phyloP scores from a whole-genome alignment of 2,113 vertebrate species.

The Gopherus flavomarginatus region DNA sequence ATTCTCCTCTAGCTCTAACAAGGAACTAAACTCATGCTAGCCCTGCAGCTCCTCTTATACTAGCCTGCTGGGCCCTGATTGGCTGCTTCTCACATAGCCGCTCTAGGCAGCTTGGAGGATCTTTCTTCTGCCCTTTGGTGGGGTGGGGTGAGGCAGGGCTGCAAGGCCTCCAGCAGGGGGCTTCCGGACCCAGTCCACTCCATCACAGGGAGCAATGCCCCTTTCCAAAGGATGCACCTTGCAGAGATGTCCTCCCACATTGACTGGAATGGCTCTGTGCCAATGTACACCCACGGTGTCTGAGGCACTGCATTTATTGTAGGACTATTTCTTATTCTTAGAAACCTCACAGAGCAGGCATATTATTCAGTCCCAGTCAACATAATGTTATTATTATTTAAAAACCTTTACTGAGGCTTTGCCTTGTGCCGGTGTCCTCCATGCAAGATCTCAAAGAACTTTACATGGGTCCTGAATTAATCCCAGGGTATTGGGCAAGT shows the following conservation, averaged over 20 bases:
- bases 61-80: no score
- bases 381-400: background rate
- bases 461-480: background rate
- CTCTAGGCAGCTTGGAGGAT: no score
- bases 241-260: background rate
- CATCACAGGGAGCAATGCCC: background rate
- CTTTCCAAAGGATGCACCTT: background rate
- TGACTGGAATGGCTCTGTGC: background rate
- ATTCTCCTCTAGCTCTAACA: no score
- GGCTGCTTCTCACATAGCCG: no score
- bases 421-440: background rate
- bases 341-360: accelerated
- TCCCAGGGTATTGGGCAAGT: background rate
- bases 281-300: background rate
- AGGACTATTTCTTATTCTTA: background rate
- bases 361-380: background rate
- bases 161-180: no score
- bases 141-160: no score
- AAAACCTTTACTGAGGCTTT: background rate
- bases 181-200: no score
- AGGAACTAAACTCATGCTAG: no score
- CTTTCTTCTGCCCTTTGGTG: no score
- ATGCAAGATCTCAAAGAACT: background rate
- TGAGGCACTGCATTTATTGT: background rate
- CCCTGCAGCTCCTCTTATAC: no score